Evolutionary conservation across 2,888 invertebrate genomes (phyloP).

Genomic region (Dendrolimus pini): DNA sequence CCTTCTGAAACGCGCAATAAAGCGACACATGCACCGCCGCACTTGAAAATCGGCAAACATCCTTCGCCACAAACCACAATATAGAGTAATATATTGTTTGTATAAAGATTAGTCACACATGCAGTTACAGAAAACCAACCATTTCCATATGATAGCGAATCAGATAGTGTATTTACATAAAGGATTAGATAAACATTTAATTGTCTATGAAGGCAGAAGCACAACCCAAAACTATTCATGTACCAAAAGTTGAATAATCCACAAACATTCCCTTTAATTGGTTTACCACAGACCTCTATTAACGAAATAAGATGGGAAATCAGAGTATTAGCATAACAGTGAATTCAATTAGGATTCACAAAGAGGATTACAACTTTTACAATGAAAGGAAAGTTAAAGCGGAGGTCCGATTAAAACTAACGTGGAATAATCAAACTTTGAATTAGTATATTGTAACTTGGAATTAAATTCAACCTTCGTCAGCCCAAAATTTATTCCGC

Average conservation of each 20-base stretch:
- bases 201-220: constrained; percentile 39
- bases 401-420: constrained; percentile 62
- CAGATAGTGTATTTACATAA: constrained; percentile 32
- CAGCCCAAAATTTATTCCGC: constrained; percentile 11
- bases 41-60: constrained; percentile 24
- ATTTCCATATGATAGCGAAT: constrained; percentile 1
- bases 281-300: constrained; percentile 74
- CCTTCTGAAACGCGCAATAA: constrained; percentile 51
- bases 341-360: constrained; percentile 75
- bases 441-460: constrained; percentile 56
- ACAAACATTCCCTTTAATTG: constrained; percentile 72
- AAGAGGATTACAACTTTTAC: constrained; percentile 77
- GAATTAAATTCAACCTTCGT: constrained; percentile 50
- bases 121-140: not conserved
- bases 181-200: constrained; percentile 43
- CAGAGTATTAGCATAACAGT: constrained; percentile 77
- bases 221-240: constrained; percentile 51
- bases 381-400: constrained; percentile 70
- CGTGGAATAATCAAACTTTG: constrained; percentile 69
- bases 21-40: constrained; percentile 44
- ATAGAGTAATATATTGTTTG: constrained; percentile 3
- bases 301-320: constrained; percentile 76
- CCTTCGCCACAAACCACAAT: constrained; percentile 19
- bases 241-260: constrained; percentile 68
- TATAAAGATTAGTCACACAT: not conserved